Percentiles rank a stretch among this genome's conserved stretches.
phyloP scores from a whole-genome alignment of 1,140 invertebrate genomes.

The Rhynchophorus ferrugineus region DNA sequence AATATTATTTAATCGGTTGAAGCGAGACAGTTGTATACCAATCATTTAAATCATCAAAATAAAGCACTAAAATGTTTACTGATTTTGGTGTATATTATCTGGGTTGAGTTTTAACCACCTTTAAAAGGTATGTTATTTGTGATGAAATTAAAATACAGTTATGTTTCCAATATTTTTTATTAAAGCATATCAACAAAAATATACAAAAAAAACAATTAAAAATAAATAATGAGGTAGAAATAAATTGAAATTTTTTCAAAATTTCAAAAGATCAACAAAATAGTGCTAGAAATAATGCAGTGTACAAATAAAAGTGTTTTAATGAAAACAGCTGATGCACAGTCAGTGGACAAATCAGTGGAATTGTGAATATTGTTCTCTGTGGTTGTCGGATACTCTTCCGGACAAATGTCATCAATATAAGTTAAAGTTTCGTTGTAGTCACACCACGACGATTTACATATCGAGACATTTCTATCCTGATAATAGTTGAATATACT shows the following conservation, averaged over 20 bases:
- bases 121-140: no score
- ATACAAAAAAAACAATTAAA: slow-evolving; percentile 12
- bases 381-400: slow-evolving; percentile 1
- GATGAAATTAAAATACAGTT: no score
- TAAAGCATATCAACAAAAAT: slow-evolving; percentile 8
- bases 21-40: no score
- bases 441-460: slow-evolving; percentile 26
- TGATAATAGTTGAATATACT: slow-evolving; percentile 31
- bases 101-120: no score
- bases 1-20: no score
- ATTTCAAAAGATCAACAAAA: slow-evolving; percentile 18
- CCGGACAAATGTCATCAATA: slow-evolving; percentile 25
- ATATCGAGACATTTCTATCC: slow-evolving; percentile 27
- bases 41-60: no score
- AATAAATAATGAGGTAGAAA: slow-evolving; percentile 21
- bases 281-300: slow-evolving; percentile 15
- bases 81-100: no score
- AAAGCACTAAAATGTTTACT: no score
- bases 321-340: slow-evolving; percentile 2
- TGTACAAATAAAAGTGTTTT: slow-evolving; percentile 3
- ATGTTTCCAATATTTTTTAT: no score
- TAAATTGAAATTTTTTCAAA: slow-evolving; percentile 13
- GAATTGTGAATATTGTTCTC: slow-evolving; percentile 13
- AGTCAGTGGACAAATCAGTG: slow-evolving; percentile 26
- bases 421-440: slow-evolving; percentile 23